Evolutionary conservation across 1,140 invertebrate species (phyloP).

Genomic region (Eumeta japonica): DNA sequence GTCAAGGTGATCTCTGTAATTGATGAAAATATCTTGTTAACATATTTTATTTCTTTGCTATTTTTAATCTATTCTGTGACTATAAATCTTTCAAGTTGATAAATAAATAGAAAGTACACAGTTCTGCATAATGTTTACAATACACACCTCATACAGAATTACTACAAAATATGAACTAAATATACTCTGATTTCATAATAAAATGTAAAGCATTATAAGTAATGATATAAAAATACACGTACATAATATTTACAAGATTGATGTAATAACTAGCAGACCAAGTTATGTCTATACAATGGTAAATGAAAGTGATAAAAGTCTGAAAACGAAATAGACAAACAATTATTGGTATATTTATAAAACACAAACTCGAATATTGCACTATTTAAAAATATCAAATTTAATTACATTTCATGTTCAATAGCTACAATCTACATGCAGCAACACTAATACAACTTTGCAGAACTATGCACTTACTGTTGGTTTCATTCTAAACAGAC

Average conservation of each 20-base stretch:
- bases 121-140: slow-evolving; percentile 23
- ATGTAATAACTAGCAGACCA: background rate
- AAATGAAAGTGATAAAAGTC: background rate
- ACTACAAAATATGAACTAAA: too few relatives aligned
- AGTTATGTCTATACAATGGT: background rate
- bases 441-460: slow-evolving; percentile 19
- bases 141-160: too few relatives aligned
- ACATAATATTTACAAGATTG: background rate
- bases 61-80: too few relatives aligned
- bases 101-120: too few relatives aligned
- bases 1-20: slow-evolving; percentile 42
- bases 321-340: background rate
- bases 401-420: slow-evolving; percentile 7
- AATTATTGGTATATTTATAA: background rate
- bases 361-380: background rate
- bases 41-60: too few relatives aligned
- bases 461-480: slow-evolving; percentile 54
- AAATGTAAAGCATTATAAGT: too few relatives aligned
- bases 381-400: background rate
- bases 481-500: slow-evolving; percentile 12
- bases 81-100: too few relatives aligned
- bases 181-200: too few relatives aligned
- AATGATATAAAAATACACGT: too few relatives aligned
- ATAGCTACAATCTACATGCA: background rate
- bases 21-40: too few relatives aligned